Base-by-base conservation (phyloP, 30 jellyfish, hydroid and myxozoan species). In the Clytia hemisphaerica region DNA sequence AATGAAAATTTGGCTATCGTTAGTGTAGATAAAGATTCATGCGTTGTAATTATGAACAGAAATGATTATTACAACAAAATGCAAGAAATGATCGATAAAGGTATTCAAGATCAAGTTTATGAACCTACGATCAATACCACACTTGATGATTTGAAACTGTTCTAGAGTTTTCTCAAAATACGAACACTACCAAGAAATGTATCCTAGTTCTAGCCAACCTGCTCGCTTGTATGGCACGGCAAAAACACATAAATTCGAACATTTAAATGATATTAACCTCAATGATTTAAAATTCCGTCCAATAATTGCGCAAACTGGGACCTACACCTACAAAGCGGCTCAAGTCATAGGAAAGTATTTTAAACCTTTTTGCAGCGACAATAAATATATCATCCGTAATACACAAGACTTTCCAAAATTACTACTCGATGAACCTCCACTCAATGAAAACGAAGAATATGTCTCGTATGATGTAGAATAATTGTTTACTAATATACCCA, bases 21-120 rank as follows among this genome's bases (percentile, higher is more conserved):
- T 22, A 53, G 59, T 5, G 72, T 53, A 31, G 72, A 58, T 31
- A 58, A 58, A 58, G 72, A 58, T 31, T 58, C 72, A 7, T 58
- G 72, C 28, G 58, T 58, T 31, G 7, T 58, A 22, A 58, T 58
- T 5, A 22, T 58, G 72, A 58, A 58, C 14, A 58, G 31, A 58
- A 58, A 22, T 22, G 72, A 58, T 58, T 58, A 58, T 58, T 6
- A 22, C 26, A 25, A 31, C 18, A 58, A 58, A 58, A 26, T 58
- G 72, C 72, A 58, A 31, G 72, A 58, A 14, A 58, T 15, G 72
- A 58, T 58, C 72, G 72, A 58, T 22, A 31, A 58, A 58, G 72
- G 72, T 22, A 31, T 58, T 22, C 26, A 15, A 58, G 28, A 58
- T 12, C 59, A 58, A 12, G 58, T 58, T 7, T 58, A 58, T 27